Evolutionary conservation across 2,888 invertebrate genomes (phyloP).

Genomic region (Pegoplata infirma): DNA sequence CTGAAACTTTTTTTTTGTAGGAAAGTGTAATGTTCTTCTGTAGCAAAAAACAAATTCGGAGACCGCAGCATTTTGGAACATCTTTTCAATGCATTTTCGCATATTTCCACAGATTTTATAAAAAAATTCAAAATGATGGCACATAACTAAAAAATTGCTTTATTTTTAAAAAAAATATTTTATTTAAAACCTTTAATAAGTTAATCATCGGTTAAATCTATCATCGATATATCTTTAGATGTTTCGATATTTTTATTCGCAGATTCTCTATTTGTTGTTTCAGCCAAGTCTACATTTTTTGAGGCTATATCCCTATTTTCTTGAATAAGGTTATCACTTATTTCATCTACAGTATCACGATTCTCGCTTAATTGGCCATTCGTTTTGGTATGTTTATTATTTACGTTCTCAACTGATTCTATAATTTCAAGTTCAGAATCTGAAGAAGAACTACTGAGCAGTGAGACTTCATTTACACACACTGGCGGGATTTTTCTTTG

Average conservation of each 20-base stretch:
- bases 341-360: background rate
- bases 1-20: too few relatives aligned
- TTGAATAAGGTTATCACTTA: background rate
- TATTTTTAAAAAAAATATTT: background rate
- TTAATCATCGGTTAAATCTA: slow-evolving; percentile 20
- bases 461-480: background rate
- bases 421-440: slow-evolving; percentile 25
- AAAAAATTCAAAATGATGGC: background rate
- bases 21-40: too few relatives aligned
- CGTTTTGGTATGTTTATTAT: background rate
- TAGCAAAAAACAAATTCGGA: too few relatives aligned
- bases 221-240: background rate
- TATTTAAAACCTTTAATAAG: background rate
- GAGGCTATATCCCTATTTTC: background rate
- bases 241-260: background rate
- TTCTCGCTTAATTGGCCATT: background rate
- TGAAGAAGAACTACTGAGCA: slow-evolving; percentile 39
- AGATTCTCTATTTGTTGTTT: background rate
- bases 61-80: too few relatives aligned
- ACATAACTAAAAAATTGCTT: background rate
- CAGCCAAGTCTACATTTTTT: background rate
- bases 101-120: too few relatives aligned
- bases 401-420: background rate
- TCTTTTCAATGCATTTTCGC: too few relatives aligned
- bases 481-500: background rate